Evolutionary conservation across 2,113 vertebrate genomes (phyloP), one percentile per base, ranked within the genome.

Genomic region (Microcebus tavaratra): DNA sequence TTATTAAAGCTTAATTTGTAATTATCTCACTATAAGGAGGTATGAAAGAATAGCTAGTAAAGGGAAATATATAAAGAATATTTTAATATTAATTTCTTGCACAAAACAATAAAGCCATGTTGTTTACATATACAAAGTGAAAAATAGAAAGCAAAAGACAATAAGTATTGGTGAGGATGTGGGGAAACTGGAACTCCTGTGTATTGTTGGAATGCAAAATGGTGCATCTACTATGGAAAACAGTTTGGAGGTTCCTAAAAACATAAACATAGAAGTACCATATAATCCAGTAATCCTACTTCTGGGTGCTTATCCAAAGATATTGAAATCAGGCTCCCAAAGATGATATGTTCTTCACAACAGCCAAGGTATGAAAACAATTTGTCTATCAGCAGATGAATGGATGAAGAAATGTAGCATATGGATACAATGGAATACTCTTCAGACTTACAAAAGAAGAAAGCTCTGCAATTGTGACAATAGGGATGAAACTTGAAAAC

Each of bases 1-100:
- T 86, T 95, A 45, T 36, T 75, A 59, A 85, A 86, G 3, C 34
- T 90, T 73, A 67, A 57, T 57, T 21, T 57, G 8, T 84, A 67
- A 80, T 67, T 73, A 42, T 1, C 6, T 90, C 39, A 92, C 1
- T 39, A 57, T 50, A 91, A 59, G 8, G 45, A 68, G 20, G n/a
- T 57, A 57, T 57, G 55, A 57, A 57, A 57, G 20, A 57, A 57
- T 57, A 61, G 17, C 53, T 55, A 61, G 8, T 27, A 61, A 61
- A 61, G 21, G 23, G 10, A 61, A 55, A 55, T 55, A 55, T 55
- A 55, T 55, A 55, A 55, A 55, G 50, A 55, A 18, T 55, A 55
- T 55, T 94, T 82, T 42, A 87, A 20, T 21, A 72, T 29, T 73
- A n/a, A 82, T 34, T 72, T 88, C 63, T 95, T 59, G 65, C 72